A percentile compares a stretch with the other conserved stretches of the same genome.
Evolutionary conservation across 2,888 invertebrate species (phyloP).

Genomic region (Plagodis pulveraria): DNA sequence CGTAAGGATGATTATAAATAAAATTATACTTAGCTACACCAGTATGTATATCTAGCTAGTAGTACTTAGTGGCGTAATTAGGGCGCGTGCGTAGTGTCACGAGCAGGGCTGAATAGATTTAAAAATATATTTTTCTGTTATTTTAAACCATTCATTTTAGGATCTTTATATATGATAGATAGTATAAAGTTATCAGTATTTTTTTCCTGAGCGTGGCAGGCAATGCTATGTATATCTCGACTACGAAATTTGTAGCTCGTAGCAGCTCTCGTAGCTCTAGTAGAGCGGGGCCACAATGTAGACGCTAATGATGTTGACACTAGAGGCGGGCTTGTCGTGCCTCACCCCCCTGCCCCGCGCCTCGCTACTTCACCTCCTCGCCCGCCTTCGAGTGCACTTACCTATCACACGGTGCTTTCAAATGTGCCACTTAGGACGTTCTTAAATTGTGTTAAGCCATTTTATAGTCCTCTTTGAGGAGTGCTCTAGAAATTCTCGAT

Average conservation of each 20-base stretch:
- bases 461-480: slow-evolving; percentile 37
- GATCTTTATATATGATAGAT: no score
- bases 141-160: no score
- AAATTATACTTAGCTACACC: no score
- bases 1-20: no score
- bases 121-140: no score
- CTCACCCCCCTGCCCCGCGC: slow-evolving; percentile 30
- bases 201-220: slow-evolving; percentile 4
- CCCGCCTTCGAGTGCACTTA: slow-evolving; percentile 57
- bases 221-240: slow-evolving; percentile 13
- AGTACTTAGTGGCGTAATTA: no score
- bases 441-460: slow-evolving; percentile 57
- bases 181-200: background rate
- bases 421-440: slow-evolving; percentile 56
- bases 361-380: slow-evolving; percentile 34
- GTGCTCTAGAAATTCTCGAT: slow-evolving; percentile 22
- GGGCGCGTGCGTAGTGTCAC: no score
- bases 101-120: no score
- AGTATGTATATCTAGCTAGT: no score
- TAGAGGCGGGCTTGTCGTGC: slow-evolving; percentile 65
- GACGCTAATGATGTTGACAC: slow-evolving; percentile 81
- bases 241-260: slow-evolving; percentile 48
- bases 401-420: slow-evolving; percentile 46
- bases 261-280: slow-evolving; percentile 62
- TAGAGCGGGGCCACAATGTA: slow-evolving; percentile 60